Percentiles rank a stretch among this genome's conserved stretches.
Evolutionary conservation across 2,888 invertebrate genomes (phyloP).

Genomic region (Dermolepida albohirtum): DNA sequence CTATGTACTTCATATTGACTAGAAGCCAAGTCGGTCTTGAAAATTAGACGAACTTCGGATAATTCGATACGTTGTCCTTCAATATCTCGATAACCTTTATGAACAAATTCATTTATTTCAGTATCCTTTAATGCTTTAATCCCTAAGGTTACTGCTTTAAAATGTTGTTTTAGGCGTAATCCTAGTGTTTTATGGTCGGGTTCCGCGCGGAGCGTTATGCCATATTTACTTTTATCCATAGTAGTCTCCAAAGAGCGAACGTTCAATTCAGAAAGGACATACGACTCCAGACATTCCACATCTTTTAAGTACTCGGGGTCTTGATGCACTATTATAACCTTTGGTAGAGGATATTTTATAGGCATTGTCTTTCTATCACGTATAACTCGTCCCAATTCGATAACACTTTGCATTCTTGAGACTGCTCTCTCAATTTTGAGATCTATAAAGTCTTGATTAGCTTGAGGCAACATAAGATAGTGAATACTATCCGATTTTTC

Average conservation of each 20-base stretch:
- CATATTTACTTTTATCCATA: constrained; percentile 92
- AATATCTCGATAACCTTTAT: constrained; percentile 78
- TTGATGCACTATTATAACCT: constrained; percentile 94
- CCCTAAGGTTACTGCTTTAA: constrained; percentile 86
- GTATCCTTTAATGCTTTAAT: constrained; percentile 83
- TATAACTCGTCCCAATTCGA: constrained; percentile 93
- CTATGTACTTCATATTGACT: constrained; percentile 91
- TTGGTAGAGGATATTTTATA: constrained; percentile 95
- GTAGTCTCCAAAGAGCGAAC: constrained; percentile 86
- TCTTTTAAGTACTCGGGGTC: constrained; percentile 82
- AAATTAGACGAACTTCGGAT: constrained; percentile 86
- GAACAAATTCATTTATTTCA: constrained; percentile 81
- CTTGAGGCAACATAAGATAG: constrained; percentile 88
- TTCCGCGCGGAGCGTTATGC: constrained; percentile 90
- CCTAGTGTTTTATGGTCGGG: constrained; percentile 95
- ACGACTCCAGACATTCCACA: constrained; percentile 81
- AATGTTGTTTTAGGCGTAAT: constrained; percentile 87
- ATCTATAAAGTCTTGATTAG: constrained; percentile 79
- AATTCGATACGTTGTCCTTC: constrained; percentile 81
- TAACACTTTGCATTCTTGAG: constrained; percentile 91
- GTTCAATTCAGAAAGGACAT: constrained; percentile 94
- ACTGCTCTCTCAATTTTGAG: constrained; percentile 90
- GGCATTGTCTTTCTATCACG: constrained; percentile 95
- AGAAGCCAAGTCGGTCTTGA: constrained; percentile 75
- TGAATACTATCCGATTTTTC: constrained; percentile 83